These are phyloP conservation scores for Prolemur simus DNA, from an alignment of 2,113 vertebrate species.

Conservation along the genomic window DNA sequence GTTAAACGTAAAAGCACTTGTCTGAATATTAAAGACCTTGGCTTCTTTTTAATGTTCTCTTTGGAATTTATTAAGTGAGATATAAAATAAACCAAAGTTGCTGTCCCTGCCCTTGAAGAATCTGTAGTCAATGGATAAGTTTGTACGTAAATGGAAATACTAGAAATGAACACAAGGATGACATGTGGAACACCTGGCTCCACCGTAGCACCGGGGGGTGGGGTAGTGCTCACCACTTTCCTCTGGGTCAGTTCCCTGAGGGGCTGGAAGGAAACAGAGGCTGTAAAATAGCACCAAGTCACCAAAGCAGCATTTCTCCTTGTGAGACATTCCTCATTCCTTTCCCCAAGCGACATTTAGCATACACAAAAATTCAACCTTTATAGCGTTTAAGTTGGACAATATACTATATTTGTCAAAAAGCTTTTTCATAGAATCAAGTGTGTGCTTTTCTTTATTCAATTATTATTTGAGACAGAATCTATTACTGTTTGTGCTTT, in stretches of 20 bases:
- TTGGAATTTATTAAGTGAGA: not conserved
- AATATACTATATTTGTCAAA: not conserved
- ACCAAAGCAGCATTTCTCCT: not conserved
- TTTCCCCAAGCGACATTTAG: not conserved
- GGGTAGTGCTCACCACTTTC: not conserved
- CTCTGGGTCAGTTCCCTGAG: not conserved
- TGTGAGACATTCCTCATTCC: not conserved
- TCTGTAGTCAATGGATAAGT: not conserved
- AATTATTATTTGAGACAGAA: not conserved
- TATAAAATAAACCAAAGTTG: not conserved
- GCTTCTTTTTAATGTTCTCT: not conserved
- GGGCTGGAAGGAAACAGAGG: not conserved
- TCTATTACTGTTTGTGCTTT: too few species aligned
- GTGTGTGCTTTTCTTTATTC: not conserved
- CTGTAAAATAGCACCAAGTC: not conserved
- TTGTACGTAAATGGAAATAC: not conserved
- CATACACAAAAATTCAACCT: not conserved
- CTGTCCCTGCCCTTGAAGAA: not conserved
- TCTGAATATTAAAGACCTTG: not conserved
- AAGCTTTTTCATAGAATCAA: not conserved
- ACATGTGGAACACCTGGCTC: not conserved
- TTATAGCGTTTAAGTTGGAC: not conserved
- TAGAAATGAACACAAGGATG: not conserved
- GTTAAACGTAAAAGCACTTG: not conserved
- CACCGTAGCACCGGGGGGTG: fast-evolving